Evolutionary conservation across 1,140 invertebrate species (phyloP).

Genomic region (Pogonognathellus flavescens): DNA sequence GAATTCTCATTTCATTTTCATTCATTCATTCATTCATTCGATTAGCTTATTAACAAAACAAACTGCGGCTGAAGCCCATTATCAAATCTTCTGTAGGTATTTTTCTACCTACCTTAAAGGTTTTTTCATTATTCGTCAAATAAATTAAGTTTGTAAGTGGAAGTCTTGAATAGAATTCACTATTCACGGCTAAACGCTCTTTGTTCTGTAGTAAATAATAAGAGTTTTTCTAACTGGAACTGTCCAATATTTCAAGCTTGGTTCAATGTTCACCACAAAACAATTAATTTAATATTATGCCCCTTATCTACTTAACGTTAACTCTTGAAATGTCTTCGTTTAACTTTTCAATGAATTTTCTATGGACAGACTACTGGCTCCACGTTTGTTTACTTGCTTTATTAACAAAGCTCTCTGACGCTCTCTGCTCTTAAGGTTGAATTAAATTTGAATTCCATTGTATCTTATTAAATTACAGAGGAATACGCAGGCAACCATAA

Average conservation of each 20-base stretch:
- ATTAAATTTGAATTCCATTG: slow-evolving; percentile 41
- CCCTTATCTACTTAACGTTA: background rate
- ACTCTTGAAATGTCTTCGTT: background rate
- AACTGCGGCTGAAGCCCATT: no score
- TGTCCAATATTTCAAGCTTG: slow-evolving; percentile 46
- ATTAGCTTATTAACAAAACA: no score
- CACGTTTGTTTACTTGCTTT: background rate
- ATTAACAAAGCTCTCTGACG: background rate
- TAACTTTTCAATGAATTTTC: background rate
- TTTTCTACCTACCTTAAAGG: slow-evolving; percentile 18
- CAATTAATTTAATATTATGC: slow-evolving; percentile 30
- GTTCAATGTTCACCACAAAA: slow-evolving; percentile 39
- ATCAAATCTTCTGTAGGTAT: background rate
- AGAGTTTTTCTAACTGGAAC: slow-evolving; percentile 41
- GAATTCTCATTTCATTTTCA: no score
- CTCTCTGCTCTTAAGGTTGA: slow-evolving; percentile 26
- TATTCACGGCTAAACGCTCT: background rate
- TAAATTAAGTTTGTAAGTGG: slow-evolving; percentile 24
- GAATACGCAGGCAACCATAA: background rate
- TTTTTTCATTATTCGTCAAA: slow-evolving; percentile 10
- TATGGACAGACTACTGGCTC: background rate
- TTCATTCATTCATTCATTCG: no score
- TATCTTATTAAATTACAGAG: slow-evolving; percentile 13
- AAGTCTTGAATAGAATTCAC: slow-evolving; percentile 13
- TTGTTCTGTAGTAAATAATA: slow-evolving; percentile 1